Evolutionary conservation across 1,140 invertebrate genomes (phyloP).

Genomic region (Mamestra configurata): DNA sequence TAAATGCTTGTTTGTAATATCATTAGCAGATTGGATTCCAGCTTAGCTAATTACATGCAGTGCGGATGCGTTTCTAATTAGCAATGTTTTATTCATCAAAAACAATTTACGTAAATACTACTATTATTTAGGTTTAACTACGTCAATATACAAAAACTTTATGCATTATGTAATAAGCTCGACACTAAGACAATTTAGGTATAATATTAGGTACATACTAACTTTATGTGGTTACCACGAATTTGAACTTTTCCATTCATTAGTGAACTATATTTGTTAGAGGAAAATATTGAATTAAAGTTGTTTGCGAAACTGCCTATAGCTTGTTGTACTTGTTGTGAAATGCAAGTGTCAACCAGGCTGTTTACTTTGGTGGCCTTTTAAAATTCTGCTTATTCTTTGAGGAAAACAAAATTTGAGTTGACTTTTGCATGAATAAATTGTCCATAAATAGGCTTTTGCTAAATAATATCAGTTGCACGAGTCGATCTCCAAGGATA

Average conservation of each 20-base stretch:
- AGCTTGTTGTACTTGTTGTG: neutral
- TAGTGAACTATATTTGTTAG: neutral
- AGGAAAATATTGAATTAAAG: neutral
- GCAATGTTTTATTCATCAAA: neutral
- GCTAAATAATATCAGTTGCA: too few species aligned
- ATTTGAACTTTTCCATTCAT: neutral
- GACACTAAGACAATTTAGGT: too few species aligned
- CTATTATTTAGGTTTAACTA: too few species aligned
- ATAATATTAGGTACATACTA: too few species aligned
- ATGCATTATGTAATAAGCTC: neutral
- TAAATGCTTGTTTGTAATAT: neutral
- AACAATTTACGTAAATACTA: neutral
- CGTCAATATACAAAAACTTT: neutral
- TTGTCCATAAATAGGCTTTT: too few species aligned
- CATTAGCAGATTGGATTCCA: neutral
- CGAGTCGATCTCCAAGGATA: too few species aligned
- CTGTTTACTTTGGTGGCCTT: too few species aligned
- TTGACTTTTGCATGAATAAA: too few species aligned
- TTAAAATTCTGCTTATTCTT: neutral
- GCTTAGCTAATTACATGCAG: neutral
- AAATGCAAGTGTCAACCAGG: neutral
- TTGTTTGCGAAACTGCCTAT: neutral
- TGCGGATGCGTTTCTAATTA: neutral
- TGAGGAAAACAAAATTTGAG: too few species aligned
- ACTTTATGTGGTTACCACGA: neutral